Conservation (phyloP, 2,113 vertebrate species). For the Ginglymostoma cirratum region DNA sequence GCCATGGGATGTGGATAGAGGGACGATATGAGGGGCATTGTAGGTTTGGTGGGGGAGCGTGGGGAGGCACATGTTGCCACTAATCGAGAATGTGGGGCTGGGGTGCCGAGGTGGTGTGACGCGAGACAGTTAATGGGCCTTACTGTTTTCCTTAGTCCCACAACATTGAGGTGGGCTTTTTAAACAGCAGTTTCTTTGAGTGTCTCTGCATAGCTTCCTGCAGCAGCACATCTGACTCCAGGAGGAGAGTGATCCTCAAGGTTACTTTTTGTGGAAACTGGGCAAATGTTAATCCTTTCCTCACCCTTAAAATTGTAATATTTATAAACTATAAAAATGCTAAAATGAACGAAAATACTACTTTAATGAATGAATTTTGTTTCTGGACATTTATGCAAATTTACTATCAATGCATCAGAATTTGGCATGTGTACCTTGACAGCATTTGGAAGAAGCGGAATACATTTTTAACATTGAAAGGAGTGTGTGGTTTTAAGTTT, state of each 20-base stretch:
- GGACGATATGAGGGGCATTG: too few species aligned
- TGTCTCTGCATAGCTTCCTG: too few species aligned
- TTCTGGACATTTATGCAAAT: not conserved
- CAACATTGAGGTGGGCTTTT: too few species aligned
- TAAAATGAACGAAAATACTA: not conserved
- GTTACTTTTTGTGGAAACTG: not conserved
- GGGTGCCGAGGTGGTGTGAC: too few species aligned
- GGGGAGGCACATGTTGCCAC: too few species aligned
- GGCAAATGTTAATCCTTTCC: not conserved
- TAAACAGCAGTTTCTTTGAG: too few species aligned
- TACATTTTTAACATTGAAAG: constrained; percentile 13
- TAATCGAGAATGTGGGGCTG: too few species aligned
- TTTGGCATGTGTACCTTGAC: not conserved
- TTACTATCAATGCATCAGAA: not conserved
- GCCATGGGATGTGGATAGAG: too few species aligned
- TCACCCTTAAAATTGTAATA: not conserved
- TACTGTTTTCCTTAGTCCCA: too few species aligned
- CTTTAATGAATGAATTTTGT: not conserved
- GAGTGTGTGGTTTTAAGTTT: not conserved
- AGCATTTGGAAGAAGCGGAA: not conserved
- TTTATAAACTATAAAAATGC: not conserved
- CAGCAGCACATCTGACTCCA: too few species aligned
- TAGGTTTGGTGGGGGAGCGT: too few species aligned
- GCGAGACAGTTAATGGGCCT: too few species aligned
- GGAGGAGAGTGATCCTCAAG: not conserved